Evolutionary conservation across 2,797 vertebrate species (phyloP).

Genomic region (Glossophaga mutica): DNA sequence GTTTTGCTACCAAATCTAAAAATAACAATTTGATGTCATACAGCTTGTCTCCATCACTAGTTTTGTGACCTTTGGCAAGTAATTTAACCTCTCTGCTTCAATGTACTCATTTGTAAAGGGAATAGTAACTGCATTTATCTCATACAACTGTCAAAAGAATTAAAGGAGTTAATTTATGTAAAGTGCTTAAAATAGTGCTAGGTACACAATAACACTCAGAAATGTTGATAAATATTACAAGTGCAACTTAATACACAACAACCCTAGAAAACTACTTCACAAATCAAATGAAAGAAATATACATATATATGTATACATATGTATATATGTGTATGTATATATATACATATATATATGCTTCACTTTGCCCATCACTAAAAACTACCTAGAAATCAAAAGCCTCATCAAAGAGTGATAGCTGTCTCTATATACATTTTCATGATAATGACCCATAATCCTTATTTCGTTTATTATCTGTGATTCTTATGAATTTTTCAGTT

Average conservation of each 20-base stretch:
- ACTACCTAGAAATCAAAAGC: constrained; percentile 30
- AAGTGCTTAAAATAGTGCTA: not conserved
- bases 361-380: not conserved
- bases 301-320: not conserved
- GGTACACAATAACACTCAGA: not conserved
- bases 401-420: not conserved
- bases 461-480: not conserved
- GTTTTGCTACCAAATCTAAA: constrained; percentile 22
- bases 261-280: not conserved
- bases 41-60: not conserved
- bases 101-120: not conserved
- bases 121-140: not conserved
- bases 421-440: accelerated
- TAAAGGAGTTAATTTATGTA: constrained; percentile 27
- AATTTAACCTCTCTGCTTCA: constrained; percentile 14
- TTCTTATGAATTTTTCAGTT: not conserved
- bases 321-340: accelerated
- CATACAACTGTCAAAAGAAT: not conserved
- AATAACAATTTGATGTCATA: constrained; percentile 12
- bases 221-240: not conserved
- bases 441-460: not conserved
- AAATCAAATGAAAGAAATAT: not conserved
- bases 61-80: constrained; percentile 21
- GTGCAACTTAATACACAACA: not conserved
- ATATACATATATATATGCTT: accelerated